Percentiles rank a stretch among this genome's conserved stretches.
Evolutionary conservation across 2,113 vertebrate species (phyloP).

Genomic region (Megatriorchis doriae): DNA sequence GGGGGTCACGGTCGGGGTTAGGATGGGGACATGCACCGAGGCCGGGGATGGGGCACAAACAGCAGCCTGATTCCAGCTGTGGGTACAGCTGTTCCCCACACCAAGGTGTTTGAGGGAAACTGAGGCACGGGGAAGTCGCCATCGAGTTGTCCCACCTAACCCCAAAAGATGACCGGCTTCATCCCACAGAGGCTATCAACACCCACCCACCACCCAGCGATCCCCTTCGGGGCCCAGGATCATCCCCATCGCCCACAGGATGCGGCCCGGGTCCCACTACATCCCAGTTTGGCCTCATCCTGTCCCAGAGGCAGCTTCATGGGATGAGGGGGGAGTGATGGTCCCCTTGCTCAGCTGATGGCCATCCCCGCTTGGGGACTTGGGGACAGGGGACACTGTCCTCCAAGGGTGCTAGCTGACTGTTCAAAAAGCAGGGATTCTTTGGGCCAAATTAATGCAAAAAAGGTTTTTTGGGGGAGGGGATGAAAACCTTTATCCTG

Average conservation of each 20-base stretch:
- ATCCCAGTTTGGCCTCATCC: rapidly evolving
- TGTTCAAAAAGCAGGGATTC: neutral
- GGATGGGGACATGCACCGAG: rapidly evolving
- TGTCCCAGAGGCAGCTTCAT: neutral
- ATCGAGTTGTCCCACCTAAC: neutral
- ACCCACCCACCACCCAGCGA: neutral
- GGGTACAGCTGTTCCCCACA: neutral
- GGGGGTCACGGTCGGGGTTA: neutral
- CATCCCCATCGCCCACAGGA: neutral
- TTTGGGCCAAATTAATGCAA: neutral
- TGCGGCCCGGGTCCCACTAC: rapidly evolving
- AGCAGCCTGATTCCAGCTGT: neutral
- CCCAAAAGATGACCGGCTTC: neutral
- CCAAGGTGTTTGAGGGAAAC: neutral
- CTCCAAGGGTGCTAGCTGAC: rapidly evolving
- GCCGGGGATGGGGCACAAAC: neutral
- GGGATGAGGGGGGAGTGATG: neutral
- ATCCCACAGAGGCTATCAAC: neutral
- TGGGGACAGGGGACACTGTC: neutral
- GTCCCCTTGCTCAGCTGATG: neutral
- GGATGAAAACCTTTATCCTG: rapidly evolving
- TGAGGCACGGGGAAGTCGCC: neutral
- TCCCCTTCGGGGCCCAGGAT: neutral
- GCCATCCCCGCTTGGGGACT: too few relatives aligned
- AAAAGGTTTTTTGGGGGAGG: neutral